Evolutionary conservation across 2,888 invertebrate genomes (phyloP), one percentile per base, ranked within the genome.

Genomic region (Orchesellides sinensis): DNA sequence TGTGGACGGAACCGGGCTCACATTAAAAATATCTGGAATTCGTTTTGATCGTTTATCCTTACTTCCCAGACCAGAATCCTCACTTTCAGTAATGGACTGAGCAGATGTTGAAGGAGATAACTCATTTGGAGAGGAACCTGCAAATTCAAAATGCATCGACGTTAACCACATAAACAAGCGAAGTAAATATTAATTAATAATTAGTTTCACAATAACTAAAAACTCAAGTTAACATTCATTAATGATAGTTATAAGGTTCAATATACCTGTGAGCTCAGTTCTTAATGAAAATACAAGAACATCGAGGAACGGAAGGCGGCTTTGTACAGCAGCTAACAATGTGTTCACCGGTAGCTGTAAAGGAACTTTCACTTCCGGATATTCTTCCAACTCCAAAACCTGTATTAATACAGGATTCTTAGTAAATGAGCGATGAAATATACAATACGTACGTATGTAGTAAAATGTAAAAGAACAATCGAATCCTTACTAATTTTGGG

Each of bases 1-100:
- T 70, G 95, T 93, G 12, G 91, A 91, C 0, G 90, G 90, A 61
- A 90, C 89, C 1, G 89, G 88, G 8, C 89, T 84, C 1, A 87
- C 73, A 52, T 87, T 84, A 21, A 88, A 86, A 29, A 88, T 84
- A 61, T 85, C 87, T 6, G 88, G 88, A 52, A 83, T 85, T 56
- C 65, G 79, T 59, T 27, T 49, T 8, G 52, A 27, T n/a, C 52
- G 29, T n/a, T 45, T 63, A 17, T 69, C 70, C 14, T 61, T 79
- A 45, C 0, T 35, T 8, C 17, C 63, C 19, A 69, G 69, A n/a
- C 25, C 25, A 14, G 56, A 23, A 5, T 72, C 63, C 21, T 70
- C 83, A 12, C 40, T 45, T 8, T 77, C 82, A 17, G 54, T 35
- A 0, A 83, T 70, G 61, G 65, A 84, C 12, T 73, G 68, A 19